Conservation (phyloP, 2,797 vertebrate genomes). For the Catostomus latipinnis region DNA sequence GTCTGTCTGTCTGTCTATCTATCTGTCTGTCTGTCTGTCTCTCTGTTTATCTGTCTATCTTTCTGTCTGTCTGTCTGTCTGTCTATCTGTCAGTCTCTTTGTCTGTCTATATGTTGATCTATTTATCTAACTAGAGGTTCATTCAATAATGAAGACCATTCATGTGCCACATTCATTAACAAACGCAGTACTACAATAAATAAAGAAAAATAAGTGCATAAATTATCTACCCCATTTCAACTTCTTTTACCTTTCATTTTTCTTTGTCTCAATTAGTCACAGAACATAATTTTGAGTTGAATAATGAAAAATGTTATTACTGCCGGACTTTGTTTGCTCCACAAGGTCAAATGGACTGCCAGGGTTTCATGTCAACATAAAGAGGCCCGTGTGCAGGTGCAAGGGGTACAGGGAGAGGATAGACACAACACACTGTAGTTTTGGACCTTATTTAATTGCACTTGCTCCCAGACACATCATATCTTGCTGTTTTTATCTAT, state of each 20-base stretch:
- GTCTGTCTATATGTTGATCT: too few species aligned
- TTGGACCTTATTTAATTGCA: slow-evolving; percentile 64
- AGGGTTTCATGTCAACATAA: slow-evolving; percentile 59
- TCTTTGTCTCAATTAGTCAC: slow-evolving; percentile 30
- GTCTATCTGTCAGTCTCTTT: too few species aligned
- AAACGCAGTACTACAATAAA: not conserved
- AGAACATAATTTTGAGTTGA: not conserved
- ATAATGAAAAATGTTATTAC: slow-evolving; percentile 29
- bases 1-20: too few species aligned
- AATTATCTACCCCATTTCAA: not conserved
- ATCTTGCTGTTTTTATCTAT: slow-evolving; percentile 44
- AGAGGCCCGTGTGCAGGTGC: slow-evolving; percentile 53
- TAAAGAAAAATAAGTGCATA: slow-evolving; percentile 8
- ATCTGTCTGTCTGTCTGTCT: too few species aligned
- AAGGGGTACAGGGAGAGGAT: slow-evolving; percentile 1
- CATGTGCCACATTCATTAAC: not conserved
- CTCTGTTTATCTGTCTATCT: too few species aligned
- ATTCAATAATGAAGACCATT: not conserved
- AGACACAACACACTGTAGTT: slow-evolving; percentile 48
- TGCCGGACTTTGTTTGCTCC: slow-evolving; percentile 49
- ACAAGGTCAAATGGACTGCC: slow-evolving; percentile 45
- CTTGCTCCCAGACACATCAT: slow-evolving; percentile 48
- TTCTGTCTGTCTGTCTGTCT: too few species aligned
- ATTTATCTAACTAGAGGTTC: not conserved
- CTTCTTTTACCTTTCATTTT: not conserved